phyloP scores from a whole-genome alignment of 1,140 invertebrate species.

The Nasonia longicornis region DNA sequence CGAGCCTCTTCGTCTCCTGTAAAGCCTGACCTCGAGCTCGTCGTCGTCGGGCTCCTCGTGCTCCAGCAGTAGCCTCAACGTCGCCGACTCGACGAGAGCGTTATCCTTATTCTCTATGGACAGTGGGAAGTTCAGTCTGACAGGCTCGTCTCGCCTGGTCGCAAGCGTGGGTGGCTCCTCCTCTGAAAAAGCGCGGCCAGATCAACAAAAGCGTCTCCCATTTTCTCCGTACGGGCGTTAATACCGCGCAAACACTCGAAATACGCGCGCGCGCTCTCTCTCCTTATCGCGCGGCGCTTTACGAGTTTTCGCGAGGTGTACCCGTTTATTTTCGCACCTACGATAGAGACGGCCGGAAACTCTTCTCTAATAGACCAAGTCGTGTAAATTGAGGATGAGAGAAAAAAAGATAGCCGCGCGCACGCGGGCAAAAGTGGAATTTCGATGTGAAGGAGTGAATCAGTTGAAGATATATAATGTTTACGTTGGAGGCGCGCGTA shows the following conservation, averaged over 20 bases:
- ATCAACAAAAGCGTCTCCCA: too few species aligned
- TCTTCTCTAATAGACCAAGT: not conserved
- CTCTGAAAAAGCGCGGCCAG: not conserved
- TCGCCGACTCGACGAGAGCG: constrained; percentile 30
- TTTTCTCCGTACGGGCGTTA: not conserved
- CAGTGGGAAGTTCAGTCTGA: constrained; percentile 27
- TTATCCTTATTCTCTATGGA: not conserved
- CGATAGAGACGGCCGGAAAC: not conserved
- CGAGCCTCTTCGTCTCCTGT: not conserved
- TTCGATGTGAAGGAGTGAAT: not conserved
- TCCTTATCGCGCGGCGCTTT: not conserved
- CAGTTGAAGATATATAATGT: not conserved
- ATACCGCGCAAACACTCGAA: not conserved
- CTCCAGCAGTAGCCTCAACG: constrained; percentile 37
- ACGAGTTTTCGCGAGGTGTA: not conserved
- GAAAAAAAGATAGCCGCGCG: not conserved
- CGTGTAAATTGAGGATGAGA: not conserved
- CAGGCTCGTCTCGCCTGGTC: not conserved
- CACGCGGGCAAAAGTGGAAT: too few species aligned
- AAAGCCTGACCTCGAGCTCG: not conserved
- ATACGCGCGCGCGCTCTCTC: not conserved
- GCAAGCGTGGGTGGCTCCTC: not conserved
- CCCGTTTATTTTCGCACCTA: not conserved
- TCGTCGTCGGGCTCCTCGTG: not conserved
- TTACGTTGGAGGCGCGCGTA: not conserved